These are phyloP conservation scores for Nesidiocoris tenuis DNA, from an alignment of 2,888 invertebrate species.

Conservation along the genomic window DNA sequence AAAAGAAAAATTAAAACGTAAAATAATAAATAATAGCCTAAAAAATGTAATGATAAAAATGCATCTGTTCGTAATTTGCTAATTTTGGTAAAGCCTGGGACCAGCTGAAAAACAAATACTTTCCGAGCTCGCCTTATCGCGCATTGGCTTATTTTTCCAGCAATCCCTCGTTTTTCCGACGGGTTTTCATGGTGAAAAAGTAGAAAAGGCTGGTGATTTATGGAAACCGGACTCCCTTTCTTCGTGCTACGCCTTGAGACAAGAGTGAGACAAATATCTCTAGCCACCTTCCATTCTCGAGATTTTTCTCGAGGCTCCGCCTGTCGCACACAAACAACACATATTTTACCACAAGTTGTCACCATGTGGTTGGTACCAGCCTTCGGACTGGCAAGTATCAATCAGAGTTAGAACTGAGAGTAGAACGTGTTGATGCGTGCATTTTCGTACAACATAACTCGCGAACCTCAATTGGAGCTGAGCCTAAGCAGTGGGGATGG, in stretches of 20 bases:
- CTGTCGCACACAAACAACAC: background rate
- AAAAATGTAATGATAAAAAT: too few relatives aligned
- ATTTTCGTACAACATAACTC: too few relatives aligned
- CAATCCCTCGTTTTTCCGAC: constrained; percentile 8
- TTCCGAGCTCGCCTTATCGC: too few relatives aligned
- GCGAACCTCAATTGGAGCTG: too few relatives aligned
- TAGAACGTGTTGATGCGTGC: too few relatives aligned
- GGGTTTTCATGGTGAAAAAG: background rate
- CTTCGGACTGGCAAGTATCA: background rate
- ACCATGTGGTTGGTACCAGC: background rate
- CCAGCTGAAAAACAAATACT: background rate
- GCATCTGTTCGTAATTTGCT: too few relatives aligned
- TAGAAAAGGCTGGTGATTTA: constrained; percentile 5
- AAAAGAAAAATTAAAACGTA: too few relatives aligned
- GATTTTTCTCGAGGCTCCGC: background rate
- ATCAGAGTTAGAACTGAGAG: background rate
- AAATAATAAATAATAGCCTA: too few relatives aligned
- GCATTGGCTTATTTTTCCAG: constrained; percentile 7
- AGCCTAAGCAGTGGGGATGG: too few relatives aligned
- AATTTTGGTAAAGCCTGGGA: too few relatives aligned
- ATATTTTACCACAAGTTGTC: background rate
- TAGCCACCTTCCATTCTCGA: background rate
- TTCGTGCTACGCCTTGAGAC: background rate
- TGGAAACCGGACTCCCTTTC: background rate
- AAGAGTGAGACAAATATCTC: constrained; percentile 14